These are phyloP conservation scores for Macrosteles quadrilineatus DNA, from an alignment of 1,140 invertebrate species.

Conservation along the genomic window DNA sequence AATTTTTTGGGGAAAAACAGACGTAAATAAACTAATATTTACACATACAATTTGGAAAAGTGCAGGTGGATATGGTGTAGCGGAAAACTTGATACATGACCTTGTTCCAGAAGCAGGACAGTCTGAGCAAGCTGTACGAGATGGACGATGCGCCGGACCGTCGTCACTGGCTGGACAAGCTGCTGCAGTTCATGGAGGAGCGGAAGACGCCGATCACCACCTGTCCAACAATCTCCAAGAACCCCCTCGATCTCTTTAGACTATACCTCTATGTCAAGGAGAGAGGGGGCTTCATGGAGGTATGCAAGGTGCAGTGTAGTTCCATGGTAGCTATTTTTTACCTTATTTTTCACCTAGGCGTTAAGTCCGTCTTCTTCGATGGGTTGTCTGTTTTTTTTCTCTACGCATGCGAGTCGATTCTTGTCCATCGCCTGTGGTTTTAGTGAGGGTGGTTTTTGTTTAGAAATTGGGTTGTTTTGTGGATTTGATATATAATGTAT, in stretches of 20 bases:
- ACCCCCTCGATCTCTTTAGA: slow-evolving; percentile 95
- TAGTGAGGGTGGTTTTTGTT: no score
- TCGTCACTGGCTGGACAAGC: slow-evolving; percentile 86
- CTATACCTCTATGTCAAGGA: slow-evolving; percentile 95
- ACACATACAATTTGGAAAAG: no score
- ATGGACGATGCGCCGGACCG: slow-evolving; percentile 95
- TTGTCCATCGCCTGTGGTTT: no score
- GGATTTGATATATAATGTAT: no score
- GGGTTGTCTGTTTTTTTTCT: slow-evolving; percentile 44
- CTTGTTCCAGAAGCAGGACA: slow-evolving; percentile 76
- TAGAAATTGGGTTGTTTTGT: no score
- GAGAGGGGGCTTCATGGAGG: slow-evolving; percentile 95
- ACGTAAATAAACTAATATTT: no score
- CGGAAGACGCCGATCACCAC: slow-evolving; percentile 87
- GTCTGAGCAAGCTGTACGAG: slow-evolving; percentile 90
- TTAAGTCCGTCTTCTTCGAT: slow-evolving; percentile 31
- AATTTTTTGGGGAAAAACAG: no score
- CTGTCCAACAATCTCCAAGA: slow-evolving; percentile 97
- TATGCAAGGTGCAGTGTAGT: slow-evolving; percentile 76
- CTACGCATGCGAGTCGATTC: slow-evolving; percentile 34
- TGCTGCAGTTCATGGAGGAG: slow-evolving; percentile 93
- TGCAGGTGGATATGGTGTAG: no score
- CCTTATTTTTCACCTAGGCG: slow-evolving; percentile 32
- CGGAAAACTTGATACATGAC: not conserved
- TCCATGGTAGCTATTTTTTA: slow-evolving; percentile 52